Conservation (phyloP, 2,113 vertebrate species). For the Dicentrarchus labrax region DNA sequence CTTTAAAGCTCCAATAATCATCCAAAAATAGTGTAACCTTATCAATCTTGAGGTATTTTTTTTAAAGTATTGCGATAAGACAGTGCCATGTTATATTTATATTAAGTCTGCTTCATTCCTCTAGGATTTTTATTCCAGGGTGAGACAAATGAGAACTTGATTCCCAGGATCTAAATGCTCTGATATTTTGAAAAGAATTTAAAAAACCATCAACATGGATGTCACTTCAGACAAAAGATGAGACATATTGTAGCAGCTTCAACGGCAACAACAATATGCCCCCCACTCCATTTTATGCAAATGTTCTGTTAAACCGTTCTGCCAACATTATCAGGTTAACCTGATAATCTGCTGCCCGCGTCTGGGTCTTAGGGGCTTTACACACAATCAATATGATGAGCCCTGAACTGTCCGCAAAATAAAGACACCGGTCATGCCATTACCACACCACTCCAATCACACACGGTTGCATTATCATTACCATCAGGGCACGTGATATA, state of each 20-base stretch:
- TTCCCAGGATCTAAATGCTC: background rate
- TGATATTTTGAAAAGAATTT: background rate
- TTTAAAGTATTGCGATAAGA: background rate
- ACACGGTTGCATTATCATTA: slow-evolving; percentile 25
- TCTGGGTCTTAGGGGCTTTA: slow-evolving; percentile 68
- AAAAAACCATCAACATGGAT: background rate
- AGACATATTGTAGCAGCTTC: slow-evolving; percentile 18
- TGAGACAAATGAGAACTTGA: background rate
- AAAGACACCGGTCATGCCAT: slow-evolving; percentile 21
- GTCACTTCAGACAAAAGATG: background rate
- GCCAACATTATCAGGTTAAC: slow-evolving; percentile 69
- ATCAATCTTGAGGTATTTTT: background rate
- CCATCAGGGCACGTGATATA: slow-evolving; percentile 3
- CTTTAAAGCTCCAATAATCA: background rate
- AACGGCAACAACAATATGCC: slow-evolving; percentile 30
- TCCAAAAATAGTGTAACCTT: background rate
- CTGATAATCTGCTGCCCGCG: slow-evolving; percentile 75
- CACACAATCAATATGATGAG: slow-evolving; percentile 78
- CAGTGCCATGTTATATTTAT: background rate
- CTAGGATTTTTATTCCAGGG: background rate
- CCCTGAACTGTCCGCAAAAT: slow-evolving; percentile 29
- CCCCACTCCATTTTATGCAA: slow-evolving; percentile 58
- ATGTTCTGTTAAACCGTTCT: slow-evolving; percentile 58
- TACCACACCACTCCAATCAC: slow-evolving; percentile 45
- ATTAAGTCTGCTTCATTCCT: background rate